These are phyloP conservation scores for Nipponacmea schrenckii DNA, from an alignment of 2,888 invertebrate genomes.

Conservation along the genomic window DNA sequence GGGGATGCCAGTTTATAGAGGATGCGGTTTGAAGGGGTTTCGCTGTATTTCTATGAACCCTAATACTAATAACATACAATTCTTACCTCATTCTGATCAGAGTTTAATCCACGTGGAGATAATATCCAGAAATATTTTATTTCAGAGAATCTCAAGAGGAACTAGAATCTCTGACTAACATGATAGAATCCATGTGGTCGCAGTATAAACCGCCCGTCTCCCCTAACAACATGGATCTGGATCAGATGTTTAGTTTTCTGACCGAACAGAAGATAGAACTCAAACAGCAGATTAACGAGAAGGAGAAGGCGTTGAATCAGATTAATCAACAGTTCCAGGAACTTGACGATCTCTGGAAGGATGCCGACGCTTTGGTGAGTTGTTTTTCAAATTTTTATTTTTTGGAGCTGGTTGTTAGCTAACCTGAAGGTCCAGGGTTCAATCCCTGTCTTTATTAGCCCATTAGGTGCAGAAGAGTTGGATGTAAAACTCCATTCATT, in stretches of 20 bases:
- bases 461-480: no score
- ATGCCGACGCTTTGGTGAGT: constrained; percentile 22
- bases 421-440: no score
- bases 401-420: no score
- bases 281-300: constrained; percentile 29
- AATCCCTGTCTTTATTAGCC: no score
- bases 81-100: no score
- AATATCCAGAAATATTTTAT: not conserved
- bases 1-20: no score
- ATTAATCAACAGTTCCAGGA: constrained; percentile 56
- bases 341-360: constrained; percentile 49
- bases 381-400: no score
- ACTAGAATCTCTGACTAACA: constrained; percentile 53
- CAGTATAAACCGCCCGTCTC: constrained; percentile 55
- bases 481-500: no score
- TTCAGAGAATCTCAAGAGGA: constrained; percentile 56
- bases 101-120: not conserved
- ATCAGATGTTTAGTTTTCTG: constrained; percentile 59
- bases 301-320: constrained; percentile 48
- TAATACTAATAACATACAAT: no score
- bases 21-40: no score
- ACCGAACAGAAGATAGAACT: constrained; percentile 43
- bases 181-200: constrained; percentile 61
- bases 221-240: constrained; percentile 56
- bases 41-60: no score